Evolutionary conservation across 2,888 invertebrate species (phyloP), one percentile per base, ranked within the genome.

Genomic region (Nomada ferruginata): DNA sequence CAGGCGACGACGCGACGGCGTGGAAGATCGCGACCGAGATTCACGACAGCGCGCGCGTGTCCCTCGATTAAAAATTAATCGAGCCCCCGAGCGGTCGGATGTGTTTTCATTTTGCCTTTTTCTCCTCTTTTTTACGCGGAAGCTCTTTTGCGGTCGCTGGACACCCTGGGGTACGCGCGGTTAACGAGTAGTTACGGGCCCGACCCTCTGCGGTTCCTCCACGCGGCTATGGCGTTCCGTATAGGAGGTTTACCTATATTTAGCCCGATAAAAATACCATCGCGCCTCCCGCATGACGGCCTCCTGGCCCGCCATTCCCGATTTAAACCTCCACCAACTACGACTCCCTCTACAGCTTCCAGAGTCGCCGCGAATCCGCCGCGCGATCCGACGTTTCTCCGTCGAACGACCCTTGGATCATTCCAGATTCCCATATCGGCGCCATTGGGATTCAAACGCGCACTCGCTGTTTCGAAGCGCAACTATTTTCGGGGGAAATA

Each of bases 241-340:
- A 91, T 90, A 90, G 88, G 89, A 91, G 92, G 91, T 92, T 91
- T 91, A 84, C 89, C 91, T 93, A 93, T 93, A 93, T 93, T 93
- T 93, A 93, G 92, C 89, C 80, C 90, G 93, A 93, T 93, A 93
- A 93, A 93, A 93, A 93, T 93, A 93, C 90, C 91, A 91, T 92
- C 90, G 91, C 89, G 91, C 92, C 93, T 93, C 93, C 93, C 93
- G 93, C 93, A 91, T 92, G 90, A 91, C 92, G 92, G 91, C 91
- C 93, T 92, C 93, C 93, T 90, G 91, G 92, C 89, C 91, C 91
- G 92, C 89, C 91, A 91, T 89, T 93, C 93, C 93, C 91, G 90
- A 92, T 92, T 92, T 93, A 93, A 93, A 90, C 91, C 84, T 84
- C 79, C 76, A 79, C 87, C 85, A 78, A 86, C 80, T 73, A 63